These are phyloP conservation scores for Eueides isabella DNA, from an alignment of 1,140 invertebrate genomes.

Conservation along the genomic window DNA sequence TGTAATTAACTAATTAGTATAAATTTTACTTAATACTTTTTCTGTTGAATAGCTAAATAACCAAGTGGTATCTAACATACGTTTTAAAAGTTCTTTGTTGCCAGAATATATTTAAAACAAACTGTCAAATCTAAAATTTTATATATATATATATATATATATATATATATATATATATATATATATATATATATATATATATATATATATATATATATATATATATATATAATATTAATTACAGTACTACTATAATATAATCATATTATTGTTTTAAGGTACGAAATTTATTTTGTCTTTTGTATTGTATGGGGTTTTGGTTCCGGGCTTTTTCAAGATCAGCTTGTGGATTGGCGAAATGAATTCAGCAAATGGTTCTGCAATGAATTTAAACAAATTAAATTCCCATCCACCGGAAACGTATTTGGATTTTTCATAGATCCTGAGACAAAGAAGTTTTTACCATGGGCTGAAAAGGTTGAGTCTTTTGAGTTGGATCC, in stretches of 20 bases:
- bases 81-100: no score
- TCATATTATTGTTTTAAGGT: constrained; percentile 78
- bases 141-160: no score
- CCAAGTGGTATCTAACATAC: no score
- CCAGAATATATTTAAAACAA: no score
- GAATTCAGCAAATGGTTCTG: constrained; percentile 95
- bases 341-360: constrained; percentile 92
- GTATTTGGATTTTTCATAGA: constrained; percentile 97
- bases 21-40: no score
- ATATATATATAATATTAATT: no score
- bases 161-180: no score
- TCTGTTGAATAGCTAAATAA: no score
- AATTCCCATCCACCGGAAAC: constrained; percentile 91
- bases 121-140: no score
- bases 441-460: constrained; percentile 91
- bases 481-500: constrained; percentile 90
- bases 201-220: no score
- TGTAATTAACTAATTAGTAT: no score
- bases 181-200: no score
- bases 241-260: not conserved
- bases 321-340: constrained; percentile 94
- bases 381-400: constrained; percentile 95
- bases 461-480: constrained; percentile 93
- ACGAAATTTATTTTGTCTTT: constrained; percentile 97
- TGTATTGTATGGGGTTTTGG: constrained; percentile 97